Evolutionary conservation across 1,140 invertebrate species (phyloP).

Genomic region (Belonocnema kinseyi): DNA sequence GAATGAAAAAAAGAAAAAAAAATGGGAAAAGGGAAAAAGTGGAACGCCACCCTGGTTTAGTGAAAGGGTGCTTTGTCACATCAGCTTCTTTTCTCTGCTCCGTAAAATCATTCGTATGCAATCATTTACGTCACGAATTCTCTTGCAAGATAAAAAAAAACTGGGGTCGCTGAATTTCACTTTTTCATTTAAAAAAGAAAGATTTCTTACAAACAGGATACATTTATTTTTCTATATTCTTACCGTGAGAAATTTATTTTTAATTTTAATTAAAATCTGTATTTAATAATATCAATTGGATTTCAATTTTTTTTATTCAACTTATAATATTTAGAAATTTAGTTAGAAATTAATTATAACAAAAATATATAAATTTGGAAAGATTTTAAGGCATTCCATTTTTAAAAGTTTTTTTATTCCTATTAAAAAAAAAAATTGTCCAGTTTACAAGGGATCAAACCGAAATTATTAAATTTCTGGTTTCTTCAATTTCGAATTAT

Average conservation of each 20-base stretch:
- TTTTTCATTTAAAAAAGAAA: not conserved
- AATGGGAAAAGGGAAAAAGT: not conserved
- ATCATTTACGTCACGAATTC: slow-evolving; percentile 27
- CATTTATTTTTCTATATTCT: not conserved
- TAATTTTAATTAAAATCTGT: not conserved
- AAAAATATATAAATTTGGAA: no score
- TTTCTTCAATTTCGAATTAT: no score
- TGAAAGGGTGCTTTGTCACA: slow-evolving; percentile 49
- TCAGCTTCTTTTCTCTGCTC: slow-evolving; percentile 39
- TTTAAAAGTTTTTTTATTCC: no score
- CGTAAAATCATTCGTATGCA: slow-evolving; percentile 37
- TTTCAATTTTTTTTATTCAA: no score
- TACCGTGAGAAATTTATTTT: not conserved
- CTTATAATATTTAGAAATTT: no score
- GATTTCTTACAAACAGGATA: not conserved
- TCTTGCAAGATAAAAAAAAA: not conserved
- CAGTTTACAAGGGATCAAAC: no score
- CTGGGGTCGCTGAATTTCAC: not conserved
- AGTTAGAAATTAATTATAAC: no score
- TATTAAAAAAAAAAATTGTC: no score
- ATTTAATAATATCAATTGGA: not conserved
- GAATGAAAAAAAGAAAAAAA: slow-evolving; percentile 14
- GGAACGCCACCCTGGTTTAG: slow-evolving; percentile 22
- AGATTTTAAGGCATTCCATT: no score
- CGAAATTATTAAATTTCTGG: no score